Conservation (phyloP, 1,140 invertebrate species). For the Drosophila lini region DNA sequence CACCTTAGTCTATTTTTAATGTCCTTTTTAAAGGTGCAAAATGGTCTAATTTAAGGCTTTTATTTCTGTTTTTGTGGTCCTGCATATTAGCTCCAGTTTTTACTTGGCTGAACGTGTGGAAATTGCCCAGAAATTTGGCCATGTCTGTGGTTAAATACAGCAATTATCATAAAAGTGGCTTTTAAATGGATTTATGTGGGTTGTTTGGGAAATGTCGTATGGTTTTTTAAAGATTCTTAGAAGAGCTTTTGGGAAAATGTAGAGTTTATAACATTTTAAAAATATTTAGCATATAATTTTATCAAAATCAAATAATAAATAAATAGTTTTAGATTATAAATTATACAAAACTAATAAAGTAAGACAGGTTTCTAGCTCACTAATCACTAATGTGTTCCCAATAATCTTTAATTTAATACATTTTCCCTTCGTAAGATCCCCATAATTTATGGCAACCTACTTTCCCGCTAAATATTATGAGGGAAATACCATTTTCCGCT, state of each 20-base stretch:
- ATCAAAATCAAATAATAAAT: too few species aligned
- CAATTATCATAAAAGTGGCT: conserved; percentile 57
- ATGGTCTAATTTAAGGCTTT: conserved; percentile 52
- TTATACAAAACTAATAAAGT: neutral
- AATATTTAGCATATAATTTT: too few species aligned
- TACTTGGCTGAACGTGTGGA: conserved; percentile 28
- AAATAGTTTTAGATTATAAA: neutral
- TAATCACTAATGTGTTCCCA: neutral
- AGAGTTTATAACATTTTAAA: too few species aligned
- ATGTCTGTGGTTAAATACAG: conserved; percentile 24
- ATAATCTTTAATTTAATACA: neutral
- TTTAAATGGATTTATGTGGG: neutral
- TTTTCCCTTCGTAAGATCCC: neutral
- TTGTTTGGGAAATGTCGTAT: neutral
- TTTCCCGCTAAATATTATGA: conserved; percentile 4
- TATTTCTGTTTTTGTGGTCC: conserved; percentile 9
- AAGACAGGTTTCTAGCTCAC: too few species aligned
- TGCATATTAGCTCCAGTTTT: conserved; percentile 30
- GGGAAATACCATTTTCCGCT: conserved; percentile 13
- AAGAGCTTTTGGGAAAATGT: too few species aligned
- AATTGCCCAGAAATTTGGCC: neutral
- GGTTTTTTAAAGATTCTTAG: neutral
- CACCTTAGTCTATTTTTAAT: conserved; percentile 42
- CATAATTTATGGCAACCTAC: conserved; percentile 8
- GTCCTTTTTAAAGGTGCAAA: conserved; percentile 72